Evolutionary conservation across 2,888 invertebrate genomes (phyloP).

Genomic region (Drosophila mimetica): DNA sequence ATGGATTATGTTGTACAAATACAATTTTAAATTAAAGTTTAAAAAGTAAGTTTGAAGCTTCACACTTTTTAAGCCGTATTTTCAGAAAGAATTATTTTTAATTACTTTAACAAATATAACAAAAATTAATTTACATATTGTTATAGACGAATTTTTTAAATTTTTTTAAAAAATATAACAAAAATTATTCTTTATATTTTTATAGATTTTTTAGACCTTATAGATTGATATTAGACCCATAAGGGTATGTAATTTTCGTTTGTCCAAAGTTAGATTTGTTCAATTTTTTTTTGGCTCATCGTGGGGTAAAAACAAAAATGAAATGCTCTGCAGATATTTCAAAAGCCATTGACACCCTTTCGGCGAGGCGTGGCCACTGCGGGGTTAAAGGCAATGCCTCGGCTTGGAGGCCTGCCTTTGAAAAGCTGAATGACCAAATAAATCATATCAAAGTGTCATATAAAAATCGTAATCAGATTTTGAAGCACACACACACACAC

Average conservation of each 20-base stretch:
- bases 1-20: too few species aligned
- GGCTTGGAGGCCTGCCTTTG: constrained; percentile 74
- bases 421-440: constrained; percentile 82
- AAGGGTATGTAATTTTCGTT: neutral
- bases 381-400: constrained; percentile 29
- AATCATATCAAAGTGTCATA: constrained; percentile 84
- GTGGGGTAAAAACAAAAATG: constrained; percentile 60
- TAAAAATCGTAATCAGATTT: constrained; percentile 85
- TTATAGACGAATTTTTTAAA: too few species aligned
- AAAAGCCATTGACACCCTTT: constrained; percentile 82
- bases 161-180: too few species aligned
- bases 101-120: too few species aligned
- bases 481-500: constrained; percentile 72
- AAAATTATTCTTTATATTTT: too few species aligned
- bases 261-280: too few species aligned
- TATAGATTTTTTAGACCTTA: too few species aligned
- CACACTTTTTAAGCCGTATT: too few species aligned
- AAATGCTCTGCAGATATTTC: constrained; percentile 76
- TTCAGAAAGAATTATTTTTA: too few species aligned
- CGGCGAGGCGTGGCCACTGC: constrained; percentile 52
- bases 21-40: too few species aligned
- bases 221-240: neutral
- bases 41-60: too few species aligned
- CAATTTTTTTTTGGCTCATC: constrained; percentile 21
- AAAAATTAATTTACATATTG: too few species aligned